Evolutionary conservation across 2,888 invertebrate genomes (phyloP).

Genomic region (Balanococcus diminutus): DNA sequence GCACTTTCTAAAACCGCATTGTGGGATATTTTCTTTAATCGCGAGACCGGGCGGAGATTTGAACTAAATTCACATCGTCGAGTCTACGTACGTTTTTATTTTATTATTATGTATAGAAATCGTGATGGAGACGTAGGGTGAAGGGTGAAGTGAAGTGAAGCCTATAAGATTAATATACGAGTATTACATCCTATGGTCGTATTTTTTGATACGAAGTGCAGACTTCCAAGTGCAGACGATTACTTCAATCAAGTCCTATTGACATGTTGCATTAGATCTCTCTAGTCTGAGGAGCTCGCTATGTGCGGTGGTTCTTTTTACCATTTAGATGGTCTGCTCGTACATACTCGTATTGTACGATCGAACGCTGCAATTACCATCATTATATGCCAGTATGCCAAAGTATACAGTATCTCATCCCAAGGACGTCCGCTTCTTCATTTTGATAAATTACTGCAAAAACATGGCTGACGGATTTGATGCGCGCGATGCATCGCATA

Average conservation of each 20-base stretch:
- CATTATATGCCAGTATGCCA: conserved; percentile 39
- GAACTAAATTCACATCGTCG: background rate
- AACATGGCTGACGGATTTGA: conserved; percentile 43
- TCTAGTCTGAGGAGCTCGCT: background rate
- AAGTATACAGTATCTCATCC: conserved; percentile 4
- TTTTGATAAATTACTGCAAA: conserved; percentile 43
- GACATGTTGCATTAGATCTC: conserved; percentile 8
- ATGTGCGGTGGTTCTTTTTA: background rate
- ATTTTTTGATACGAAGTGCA: background rate
- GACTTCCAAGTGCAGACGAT: background rate
- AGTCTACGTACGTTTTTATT: too few species aligned
- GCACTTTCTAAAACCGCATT: background rate
- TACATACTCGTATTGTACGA: background rate
- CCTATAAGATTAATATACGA: too few species aligned
- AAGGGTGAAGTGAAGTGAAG: too few species aligned
- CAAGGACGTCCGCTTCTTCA: conserved; percentile 35
- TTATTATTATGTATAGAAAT: too few species aligned
- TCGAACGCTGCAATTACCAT: conserved; percentile 40
- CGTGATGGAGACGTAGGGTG: too few species aligned
- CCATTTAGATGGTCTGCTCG: background rate
- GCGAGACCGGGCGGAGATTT: background rate
- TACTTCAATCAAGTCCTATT: background rate
- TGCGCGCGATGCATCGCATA: conserved; percentile 36
- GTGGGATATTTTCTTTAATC: background rate
- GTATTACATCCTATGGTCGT: too few species aligned